phyloP scores from a whole-genome alignment of 2,797 vertebrate species.

The Gallinago solitaria region DNA sequence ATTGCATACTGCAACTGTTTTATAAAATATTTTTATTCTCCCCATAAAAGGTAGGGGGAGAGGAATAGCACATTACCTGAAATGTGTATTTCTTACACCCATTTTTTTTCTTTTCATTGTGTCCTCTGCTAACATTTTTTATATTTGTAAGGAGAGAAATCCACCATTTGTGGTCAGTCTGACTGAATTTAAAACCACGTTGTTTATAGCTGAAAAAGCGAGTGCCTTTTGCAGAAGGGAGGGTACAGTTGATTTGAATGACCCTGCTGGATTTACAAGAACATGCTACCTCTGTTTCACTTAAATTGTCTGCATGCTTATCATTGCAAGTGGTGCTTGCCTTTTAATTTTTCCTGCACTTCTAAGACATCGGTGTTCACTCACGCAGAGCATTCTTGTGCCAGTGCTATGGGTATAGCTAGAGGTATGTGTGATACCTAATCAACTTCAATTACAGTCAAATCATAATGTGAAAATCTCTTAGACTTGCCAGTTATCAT shows the following conservation, averaged over 20 bases:
- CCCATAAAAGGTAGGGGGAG: background rate
- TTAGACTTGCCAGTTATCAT: constrained; percentile 35
- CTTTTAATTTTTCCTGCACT: constrained; percentile 53
- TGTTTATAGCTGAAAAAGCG: constrained; percentile 75
- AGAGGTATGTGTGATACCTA: background rate
- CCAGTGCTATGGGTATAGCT: constrained; percentile 50
- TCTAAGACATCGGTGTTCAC: constrained; percentile 59
- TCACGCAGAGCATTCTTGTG: constrained; percentile 57
- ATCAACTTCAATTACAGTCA: constrained; percentile 43
- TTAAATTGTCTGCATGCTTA: constrained; percentile 74
- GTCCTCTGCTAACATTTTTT: constrained; percentile 61
- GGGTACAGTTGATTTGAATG: constrained; percentile 69
- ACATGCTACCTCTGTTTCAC: constrained; percentile 81
- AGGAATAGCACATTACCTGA: constrained; percentile 47
- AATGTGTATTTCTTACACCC: constrained; percentile 43
- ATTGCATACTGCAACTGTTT: constrained; percentile 32
- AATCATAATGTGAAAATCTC: constrained; percentile 52
- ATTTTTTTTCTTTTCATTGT: constrained; percentile 28
- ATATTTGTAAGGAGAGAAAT: constrained; percentile 68
- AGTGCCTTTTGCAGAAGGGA: constrained; percentile 82
- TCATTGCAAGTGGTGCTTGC: constrained; percentile 77
- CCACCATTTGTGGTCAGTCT: constrained; percentile 40
- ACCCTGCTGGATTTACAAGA: constrained; percentile 74
- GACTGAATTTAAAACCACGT: constrained; percentile 53
- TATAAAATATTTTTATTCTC: background rate